A percentile compares a stretch with the other conserved stretches of the same genome.
These are phyloP conservation scores for Lacanobia oleracea DNA, from an alignment of 2,888 invertebrate genomes.

Conservation along the genomic window DNA sequence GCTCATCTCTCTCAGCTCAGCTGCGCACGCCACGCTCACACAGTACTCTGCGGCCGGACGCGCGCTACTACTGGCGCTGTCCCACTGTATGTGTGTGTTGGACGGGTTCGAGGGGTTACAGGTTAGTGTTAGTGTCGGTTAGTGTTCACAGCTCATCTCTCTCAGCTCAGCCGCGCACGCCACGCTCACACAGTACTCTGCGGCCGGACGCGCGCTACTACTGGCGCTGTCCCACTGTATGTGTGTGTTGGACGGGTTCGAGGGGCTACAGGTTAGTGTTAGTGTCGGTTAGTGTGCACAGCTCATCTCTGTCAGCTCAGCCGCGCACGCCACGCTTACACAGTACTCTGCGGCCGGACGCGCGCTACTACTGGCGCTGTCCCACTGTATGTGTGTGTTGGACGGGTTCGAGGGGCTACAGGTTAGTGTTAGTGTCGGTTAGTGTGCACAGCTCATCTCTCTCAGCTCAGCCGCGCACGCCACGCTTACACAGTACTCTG, in stretches of 20 bases:
- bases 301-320: conserved; percentile 6
- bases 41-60: conserved; percentile 74
- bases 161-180: conserved; percentile 12
- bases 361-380: conserved; percentile 77
- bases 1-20: conserved; percentile 6
- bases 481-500: not conserved
- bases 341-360: conserved; percentile 74
- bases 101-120: conserved; percentile 72
- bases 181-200: conserved; percentile 72
- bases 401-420: conserved; percentile 72
- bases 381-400: conserved; percentile 75
- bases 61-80: conserved; percentile 77
- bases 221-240: conserved; percentile 76
- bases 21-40: conserved; percentile 57
- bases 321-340: conserved; percentile 55
- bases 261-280: conserved; percentile 68
- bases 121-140: conserved; percentile 46
- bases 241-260: conserved; percentile 75
- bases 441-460: conserved; percentile 8
- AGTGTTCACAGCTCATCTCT: conserved; percentile 7
- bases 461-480: conserved; percentile 12
- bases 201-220: conserved; percentile 74
- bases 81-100: conserved; percentile 75
- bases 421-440: conserved; percentile 47
- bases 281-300: not conserved